phyloP scores from a whole-genome alignment of 2,797 vertebrate species.

The Lepidocolaptes lacrymiger region DNA sequence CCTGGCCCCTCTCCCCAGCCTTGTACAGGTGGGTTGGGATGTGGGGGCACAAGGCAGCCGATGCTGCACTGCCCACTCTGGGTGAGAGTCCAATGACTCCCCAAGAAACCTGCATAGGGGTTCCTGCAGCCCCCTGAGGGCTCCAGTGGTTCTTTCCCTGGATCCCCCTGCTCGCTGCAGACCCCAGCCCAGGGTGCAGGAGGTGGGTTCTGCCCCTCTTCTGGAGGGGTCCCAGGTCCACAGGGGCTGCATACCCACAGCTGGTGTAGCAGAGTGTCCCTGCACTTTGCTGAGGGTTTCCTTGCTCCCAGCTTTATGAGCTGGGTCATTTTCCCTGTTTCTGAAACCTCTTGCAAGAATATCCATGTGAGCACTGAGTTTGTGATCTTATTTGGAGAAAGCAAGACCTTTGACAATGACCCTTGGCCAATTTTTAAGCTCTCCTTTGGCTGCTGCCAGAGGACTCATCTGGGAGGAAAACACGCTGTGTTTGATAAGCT shows the following conservation, averaged over 20 bases:
- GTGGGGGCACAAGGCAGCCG: rapidly evolving
- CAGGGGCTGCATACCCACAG: neutral
- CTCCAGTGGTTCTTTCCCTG: neutral
- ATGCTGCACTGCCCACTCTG: rapidly evolving
- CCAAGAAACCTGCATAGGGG: rapidly evolving
- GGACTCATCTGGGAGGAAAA: neutral
- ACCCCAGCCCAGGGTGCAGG: neutral
- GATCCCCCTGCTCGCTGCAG: rapidly evolving
- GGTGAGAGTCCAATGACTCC: neutral
- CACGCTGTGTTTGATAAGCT: constrained; percentile 17
- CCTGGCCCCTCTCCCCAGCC: rapidly evolving
- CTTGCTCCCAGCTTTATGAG: neutral
- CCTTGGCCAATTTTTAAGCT: constrained; percentile 5
- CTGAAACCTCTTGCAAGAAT: neutral
- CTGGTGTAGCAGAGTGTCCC: neutral
- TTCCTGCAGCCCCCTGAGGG: neutral
- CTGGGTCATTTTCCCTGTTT: neutral
- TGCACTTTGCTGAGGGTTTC: neutral
- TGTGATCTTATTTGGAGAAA: constrained; percentile 33
- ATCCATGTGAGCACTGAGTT: neutral
- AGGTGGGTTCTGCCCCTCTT: neutral
- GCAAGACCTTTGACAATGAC: constrained; percentile 21
- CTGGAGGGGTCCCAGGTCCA: rapidly evolving
- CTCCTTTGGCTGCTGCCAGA: neutral
- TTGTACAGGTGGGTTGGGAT: rapidly evolving